Base-by-base conservation (phyloP, 2,113 vertebrate species). In the Lasiurus cinereus region DNA sequence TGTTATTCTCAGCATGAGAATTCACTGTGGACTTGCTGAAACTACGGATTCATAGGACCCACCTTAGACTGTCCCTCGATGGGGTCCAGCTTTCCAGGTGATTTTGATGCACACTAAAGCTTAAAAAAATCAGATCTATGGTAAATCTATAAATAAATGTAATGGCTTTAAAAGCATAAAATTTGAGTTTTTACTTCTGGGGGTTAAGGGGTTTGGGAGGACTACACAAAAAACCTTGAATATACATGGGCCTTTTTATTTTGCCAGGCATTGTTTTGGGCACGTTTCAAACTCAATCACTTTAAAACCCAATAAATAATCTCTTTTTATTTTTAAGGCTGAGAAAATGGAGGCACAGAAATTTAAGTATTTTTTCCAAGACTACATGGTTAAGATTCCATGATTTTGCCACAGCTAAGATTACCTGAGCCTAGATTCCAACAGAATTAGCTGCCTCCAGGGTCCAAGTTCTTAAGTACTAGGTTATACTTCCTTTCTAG, bases 91-190 rank as follows among this genome's bases (percentile, higher is more conserved):
- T 94, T 93, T 91, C 66, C 36, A 87, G 64, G 24, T 76, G 48
- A 95, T 91, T 93, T 18, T 77, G 69, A 93, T 91, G 33, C 14
- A 74, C n/a, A 79, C 21, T 56, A 86, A 94, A 86, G 22, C 36
- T 86, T 89, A 10, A 69, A 74, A 80, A 92, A 96, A 88, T 62
- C 0, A 93, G 21, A 48, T 86, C 27, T 79, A 78, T 43, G 62
- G 31, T 77, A 94, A 95, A 82, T 85, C 62, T 78, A 77, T 67
- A 85, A 70, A 74, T 82, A 91, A 95, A 78, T 78, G 14, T 7
- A 85, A 82, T 56, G 21, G 29, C 52, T 78, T 39, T 91, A 79
- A 79, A 94, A 93, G 31, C 21, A 95, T 22, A 95, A 73, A 84
- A 73, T 59, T 91, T 21, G 82, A 64, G 14, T 70, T 39, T 69